Conservation (phyloP, 2,113 vertebrate species). For the Tychaedon coryphoeus region DNA sequence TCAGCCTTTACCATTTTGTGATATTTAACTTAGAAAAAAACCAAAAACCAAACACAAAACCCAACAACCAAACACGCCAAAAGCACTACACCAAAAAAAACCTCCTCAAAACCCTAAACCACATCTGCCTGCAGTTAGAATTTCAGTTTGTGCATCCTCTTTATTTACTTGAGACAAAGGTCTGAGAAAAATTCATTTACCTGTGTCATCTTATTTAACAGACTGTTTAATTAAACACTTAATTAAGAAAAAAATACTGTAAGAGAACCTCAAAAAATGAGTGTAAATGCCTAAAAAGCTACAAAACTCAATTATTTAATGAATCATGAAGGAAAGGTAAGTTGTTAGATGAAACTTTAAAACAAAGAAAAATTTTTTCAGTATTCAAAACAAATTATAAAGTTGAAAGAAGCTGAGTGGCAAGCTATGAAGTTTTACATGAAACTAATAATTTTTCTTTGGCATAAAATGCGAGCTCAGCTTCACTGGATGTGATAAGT, state of each 20-base stretch:
- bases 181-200: not conserved
- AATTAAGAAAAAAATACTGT: not conserved
- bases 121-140: not conserved
- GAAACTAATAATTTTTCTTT: not conserved
- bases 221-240: not conserved
- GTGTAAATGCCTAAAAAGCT: not conserved
- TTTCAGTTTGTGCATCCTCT: not conserved
- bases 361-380: not conserved
- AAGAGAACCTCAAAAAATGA: not conserved
- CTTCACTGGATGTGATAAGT: not conserved
- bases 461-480: not conserved
- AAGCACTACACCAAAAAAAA: not conserved
- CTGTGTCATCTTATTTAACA: not conserved
- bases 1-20: not conserved
- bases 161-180: not conserved
- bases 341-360: not conserved
- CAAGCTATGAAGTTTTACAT: not conserved
- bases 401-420: not conserved
- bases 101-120: not conserved
- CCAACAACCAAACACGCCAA: not conserved
- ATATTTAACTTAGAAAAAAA: not conserved
- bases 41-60: not conserved
- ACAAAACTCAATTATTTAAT: not conserved
- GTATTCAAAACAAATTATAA: not conserved
- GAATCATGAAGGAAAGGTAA: not conserved